phyloP scores from a whole-genome alignment of 2,797 vertebrate species.

The Oreonectes daqikongensis region DNA sequence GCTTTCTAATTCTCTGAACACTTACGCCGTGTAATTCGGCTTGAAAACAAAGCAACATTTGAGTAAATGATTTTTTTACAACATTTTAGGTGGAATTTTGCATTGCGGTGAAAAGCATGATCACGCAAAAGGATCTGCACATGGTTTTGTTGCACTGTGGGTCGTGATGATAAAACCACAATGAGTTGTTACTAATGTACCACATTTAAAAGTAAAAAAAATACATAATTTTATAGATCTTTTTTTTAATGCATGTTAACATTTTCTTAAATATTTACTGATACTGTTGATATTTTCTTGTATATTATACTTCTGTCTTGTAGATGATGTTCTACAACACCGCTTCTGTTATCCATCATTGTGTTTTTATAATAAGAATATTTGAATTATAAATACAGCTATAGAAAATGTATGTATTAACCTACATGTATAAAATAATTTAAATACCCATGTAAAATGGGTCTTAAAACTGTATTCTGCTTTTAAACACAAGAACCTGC shows the following conservation, averaged over 20 bases:
- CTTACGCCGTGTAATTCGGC: background rate
- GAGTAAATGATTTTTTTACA: background rate
- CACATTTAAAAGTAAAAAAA: background rate
- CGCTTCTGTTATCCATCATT: background rate
- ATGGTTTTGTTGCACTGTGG: no score
- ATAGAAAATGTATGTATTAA: background rate
- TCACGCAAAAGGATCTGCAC: background rate
- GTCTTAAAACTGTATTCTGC: no score
- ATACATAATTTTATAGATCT: background rate
- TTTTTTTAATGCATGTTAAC: background rate
- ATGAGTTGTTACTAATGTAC: background rate
- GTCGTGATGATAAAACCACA: background rate
- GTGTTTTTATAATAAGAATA: background rate
- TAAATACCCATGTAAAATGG: no score
- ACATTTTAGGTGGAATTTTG: no score
- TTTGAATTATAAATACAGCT: background rate
- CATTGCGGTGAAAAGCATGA: no score
- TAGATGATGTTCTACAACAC: no score
- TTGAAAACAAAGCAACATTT: background rate
- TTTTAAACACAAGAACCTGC: no score
- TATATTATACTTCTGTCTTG: background rate
- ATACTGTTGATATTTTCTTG: background rate
- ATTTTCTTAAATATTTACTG: background rate
- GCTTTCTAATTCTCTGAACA: slow-evolving; percentile 26
- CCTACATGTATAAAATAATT: no score